These are phyloP conservation scores for Acrobasis consociella DNA, from an alignment of 2,888 invertebrate species.

Conservation along the genomic window DNA sequence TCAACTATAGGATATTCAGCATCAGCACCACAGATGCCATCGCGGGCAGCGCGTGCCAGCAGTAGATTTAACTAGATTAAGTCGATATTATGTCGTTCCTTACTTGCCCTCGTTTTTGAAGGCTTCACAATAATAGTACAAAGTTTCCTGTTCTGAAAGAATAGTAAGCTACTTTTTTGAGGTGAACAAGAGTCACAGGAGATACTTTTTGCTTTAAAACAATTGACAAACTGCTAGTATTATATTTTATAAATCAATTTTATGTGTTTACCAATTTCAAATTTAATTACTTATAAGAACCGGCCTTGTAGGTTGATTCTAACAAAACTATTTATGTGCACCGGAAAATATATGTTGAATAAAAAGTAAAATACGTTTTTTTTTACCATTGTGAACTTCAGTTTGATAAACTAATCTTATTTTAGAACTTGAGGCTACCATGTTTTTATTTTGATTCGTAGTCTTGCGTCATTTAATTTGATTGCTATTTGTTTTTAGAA, in stretches of 20 bases:
- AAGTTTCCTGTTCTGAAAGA: background rate
- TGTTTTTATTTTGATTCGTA: too few species aligned
- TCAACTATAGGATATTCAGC: slow-evolving; percentile 86
- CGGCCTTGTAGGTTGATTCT: too few species aligned
- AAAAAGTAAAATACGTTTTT: background rate
- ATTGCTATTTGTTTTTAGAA: too few species aligned
- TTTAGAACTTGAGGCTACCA: too few species aligned
- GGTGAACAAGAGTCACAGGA: background rate
- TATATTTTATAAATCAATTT: too few species aligned
- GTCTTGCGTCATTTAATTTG: background rate
- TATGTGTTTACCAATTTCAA: too few species aligned
- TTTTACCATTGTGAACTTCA: background rate
- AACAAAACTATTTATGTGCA: background rate
- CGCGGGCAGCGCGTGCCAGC: slow-evolving; percentile 80
- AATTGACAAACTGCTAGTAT: too few species aligned
- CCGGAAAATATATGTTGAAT: background rate
- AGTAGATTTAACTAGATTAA: slow-evolving; percentile 24
- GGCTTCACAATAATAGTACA: slow-evolving; percentile 3
- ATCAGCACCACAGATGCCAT: slow-evolving; percentile 80
- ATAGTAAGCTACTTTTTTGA: background rate
- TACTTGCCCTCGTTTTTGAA: slow-evolving; percentile 12
- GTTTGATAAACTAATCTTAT: background rate
- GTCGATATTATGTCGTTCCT: background rate
- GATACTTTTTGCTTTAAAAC: background rate
- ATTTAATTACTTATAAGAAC: too few species aligned